Evolutionary conservation across 2,797 vertebrate species (phyloP).

Genomic region (Podargus strigoides): DNA sequence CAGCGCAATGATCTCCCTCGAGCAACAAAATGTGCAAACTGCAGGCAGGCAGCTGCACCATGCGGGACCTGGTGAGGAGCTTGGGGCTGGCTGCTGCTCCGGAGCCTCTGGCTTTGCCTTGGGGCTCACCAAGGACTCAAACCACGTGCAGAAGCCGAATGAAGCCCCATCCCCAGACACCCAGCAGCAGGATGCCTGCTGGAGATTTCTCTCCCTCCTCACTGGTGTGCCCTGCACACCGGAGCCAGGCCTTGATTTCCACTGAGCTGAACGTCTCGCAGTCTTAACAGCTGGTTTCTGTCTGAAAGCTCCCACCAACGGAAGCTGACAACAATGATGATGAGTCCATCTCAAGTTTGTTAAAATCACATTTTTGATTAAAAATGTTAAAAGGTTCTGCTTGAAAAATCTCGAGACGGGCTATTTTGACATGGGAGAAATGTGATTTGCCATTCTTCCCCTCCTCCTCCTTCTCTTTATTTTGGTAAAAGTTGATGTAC

Average conservation of each 20-base stretch:
- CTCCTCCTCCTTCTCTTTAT: neutral
- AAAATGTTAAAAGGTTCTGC: neutral
- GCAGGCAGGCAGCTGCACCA: neutral
- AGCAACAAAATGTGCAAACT: neutral
- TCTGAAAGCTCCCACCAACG: neutral
- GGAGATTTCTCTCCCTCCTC: neutral
- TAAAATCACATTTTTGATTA: neutral
- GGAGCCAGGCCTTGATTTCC: neutral
- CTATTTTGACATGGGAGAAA: neutral
- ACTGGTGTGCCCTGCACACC: accelerated
- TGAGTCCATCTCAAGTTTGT: neutral
- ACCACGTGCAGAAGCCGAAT: neutral
- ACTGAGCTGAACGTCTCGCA: accelerated
- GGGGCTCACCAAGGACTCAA: neutral
- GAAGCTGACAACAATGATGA: neutral
- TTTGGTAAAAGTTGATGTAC: neutral
- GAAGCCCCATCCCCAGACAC: neutral
- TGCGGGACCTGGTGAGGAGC: neutral
- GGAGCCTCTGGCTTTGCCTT: neutral
- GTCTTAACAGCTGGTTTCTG: neutral
- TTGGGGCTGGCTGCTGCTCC: neutral
- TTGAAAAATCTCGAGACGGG: neutral
- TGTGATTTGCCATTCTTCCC: neutral
- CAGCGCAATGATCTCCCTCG: neutral
- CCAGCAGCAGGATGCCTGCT: neutral